A percentile compares a stretch with the other conserved stretches of the same genome.
phyloP scores from a whole-genome alignment of 2,113 vertebrate species.

The Pomatorhinus ruficollis region DNA sequence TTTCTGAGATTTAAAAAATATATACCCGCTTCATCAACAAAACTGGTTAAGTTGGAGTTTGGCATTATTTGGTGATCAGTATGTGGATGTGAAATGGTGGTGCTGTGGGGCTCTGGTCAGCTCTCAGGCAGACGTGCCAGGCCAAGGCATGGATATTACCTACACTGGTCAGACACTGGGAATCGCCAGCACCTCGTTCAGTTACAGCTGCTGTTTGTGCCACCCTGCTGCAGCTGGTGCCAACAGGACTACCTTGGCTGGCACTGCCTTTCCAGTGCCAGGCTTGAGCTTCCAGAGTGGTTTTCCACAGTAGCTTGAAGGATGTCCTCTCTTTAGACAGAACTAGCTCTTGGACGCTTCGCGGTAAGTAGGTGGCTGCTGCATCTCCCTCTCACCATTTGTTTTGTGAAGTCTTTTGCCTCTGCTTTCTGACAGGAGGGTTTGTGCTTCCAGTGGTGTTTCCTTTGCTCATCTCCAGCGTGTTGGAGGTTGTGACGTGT shows the following conservation, averaged over 20 bases:
- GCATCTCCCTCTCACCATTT: background rate
- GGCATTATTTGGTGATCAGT: background rate
- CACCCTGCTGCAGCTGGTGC: background rate
- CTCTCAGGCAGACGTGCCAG: background rate
- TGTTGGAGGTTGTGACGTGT: background rate
- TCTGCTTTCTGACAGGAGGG: background rate
- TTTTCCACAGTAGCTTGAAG: background rate
- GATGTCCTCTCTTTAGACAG: background rate
- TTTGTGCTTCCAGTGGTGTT: background rate
- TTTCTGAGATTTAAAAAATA: background rate
- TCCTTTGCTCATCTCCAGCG: background rate
- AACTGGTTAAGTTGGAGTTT: background rate
- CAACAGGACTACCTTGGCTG: background rate
- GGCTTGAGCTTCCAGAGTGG: background rate
- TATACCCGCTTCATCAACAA: background rate
- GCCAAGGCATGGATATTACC: background rate
- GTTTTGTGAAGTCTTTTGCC: background rate
- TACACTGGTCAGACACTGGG: accelerated
- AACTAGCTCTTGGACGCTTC: accelerated
- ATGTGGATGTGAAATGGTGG: background rate
- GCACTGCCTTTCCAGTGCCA: background rate
- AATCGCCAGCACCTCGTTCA: accelerated
- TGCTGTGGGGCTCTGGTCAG: background rate
- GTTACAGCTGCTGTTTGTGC: background rate
- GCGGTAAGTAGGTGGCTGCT: background rate